phyloP scores from a whole-genome alignment of 92 coral and sea anemone genomes.

The Montipora capitata region DNA sequence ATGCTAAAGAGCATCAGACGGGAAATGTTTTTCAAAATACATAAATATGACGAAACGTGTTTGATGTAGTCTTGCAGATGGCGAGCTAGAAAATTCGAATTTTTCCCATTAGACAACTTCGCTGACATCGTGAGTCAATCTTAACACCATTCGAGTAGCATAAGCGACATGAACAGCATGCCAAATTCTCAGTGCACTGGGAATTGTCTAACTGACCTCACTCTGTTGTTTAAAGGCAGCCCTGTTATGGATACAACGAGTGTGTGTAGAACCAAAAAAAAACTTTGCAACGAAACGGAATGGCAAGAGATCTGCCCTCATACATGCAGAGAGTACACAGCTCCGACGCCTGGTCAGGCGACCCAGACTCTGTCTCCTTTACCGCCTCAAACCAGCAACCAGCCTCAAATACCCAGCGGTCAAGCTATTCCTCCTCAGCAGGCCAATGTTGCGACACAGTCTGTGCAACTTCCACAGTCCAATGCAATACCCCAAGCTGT shows the following conservation, averaged over 20 bases:
- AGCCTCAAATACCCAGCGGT: neutral
- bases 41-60: no score
- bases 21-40: no score
- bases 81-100: no score
- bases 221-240: neutral
- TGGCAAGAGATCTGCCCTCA: constrained; percentile 45
- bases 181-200: neutral
- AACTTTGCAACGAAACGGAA: constrained; percentile 21
- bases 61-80: no score
- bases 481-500: neutral
- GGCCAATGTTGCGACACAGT: neutral
- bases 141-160: no score
- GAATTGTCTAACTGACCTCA: neutral
- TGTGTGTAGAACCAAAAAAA: constrained; percentile 18
- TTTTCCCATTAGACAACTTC: no score
- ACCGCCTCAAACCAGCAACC: neutral
- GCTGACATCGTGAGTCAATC: no score
- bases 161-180: no score
- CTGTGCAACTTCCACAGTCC: constrained; percentile 4
- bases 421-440: neutral
- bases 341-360: neutral
- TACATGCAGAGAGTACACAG: constrained; percentile 18
- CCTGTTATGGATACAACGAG: constrained; percentile 43
- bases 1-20: no score
- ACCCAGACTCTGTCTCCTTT: neutral